Conservation (phyloP, 2,888 invertebrate genomes). For the Branchipolynoe longqiensis region DNA sequence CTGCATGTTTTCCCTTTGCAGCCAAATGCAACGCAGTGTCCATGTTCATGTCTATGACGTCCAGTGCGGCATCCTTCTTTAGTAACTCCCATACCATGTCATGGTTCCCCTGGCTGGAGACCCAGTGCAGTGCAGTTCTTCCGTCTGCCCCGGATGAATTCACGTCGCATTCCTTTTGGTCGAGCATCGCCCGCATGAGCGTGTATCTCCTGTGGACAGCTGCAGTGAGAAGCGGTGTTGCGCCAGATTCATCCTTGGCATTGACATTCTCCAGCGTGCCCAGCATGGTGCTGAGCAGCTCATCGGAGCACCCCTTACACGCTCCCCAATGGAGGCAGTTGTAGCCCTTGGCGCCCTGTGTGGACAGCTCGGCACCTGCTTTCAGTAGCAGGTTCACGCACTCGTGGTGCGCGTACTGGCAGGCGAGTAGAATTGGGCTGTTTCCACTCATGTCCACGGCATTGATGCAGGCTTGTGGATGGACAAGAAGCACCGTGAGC, state of each 20-base stretch:
- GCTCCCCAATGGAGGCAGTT: conserved; percentile 53
- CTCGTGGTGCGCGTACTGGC: conserved; percentile 36
- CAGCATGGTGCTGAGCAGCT: neutral
- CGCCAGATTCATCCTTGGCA: conserved; percentile 30
- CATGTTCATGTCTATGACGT: conserved; percentile 47
- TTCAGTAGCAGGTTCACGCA: conserved; percentile 24
- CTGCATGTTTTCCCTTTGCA: conserved; percentile 51
- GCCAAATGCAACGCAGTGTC: conserved; percentile 59
- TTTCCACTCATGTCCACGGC: conserved; percentile 37
- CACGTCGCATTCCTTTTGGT: conserved; percentile 7
- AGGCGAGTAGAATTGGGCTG: conserved; percentile 46
- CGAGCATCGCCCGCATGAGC: conserved; percentile 24
- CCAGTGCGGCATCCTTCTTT: neutral
- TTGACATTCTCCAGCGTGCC: neutral
- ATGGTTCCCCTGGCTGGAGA: conserved; percentile 27
- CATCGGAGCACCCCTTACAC: conserved; percentile 17
- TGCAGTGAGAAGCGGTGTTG: conserved; percentile 30
- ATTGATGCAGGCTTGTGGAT: conserved; percentile 32
- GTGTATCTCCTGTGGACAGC: conserved; percentile 11
- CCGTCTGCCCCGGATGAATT: conserved; percentile 58
- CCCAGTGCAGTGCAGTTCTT: conserved; percentile 62
- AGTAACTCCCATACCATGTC: conserved; percentile 52
- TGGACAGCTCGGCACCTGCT: neutral
- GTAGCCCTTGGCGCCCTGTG: neutral
- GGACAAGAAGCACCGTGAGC: neutral